Base-by-base conservation (phyloP, 1,140 invertebrate species). In the Ericerus pela region DNA sequence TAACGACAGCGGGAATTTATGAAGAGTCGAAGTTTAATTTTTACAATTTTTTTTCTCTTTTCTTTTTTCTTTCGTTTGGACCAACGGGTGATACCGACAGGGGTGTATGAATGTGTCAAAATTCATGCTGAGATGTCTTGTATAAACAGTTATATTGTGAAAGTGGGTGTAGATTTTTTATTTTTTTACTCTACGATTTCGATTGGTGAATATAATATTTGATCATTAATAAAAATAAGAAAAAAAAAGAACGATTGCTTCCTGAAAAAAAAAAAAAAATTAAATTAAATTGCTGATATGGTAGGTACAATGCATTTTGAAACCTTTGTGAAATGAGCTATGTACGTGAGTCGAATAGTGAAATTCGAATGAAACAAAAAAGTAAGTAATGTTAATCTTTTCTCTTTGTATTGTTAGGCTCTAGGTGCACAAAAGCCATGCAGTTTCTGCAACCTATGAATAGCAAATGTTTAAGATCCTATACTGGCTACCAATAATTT, bases 351-450 rank as follows among this genome's bases (percentile, higher is more conserved):
- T 16, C 20, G 37, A 14, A 41, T 41, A 16, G 37, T 41, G 37
- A 41, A 41, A 41, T 41, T 41, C 20, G 20, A 41, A 41, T 41
- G 14, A 41, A 41, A 41, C 37, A n/a, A n/a, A n/a, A n/a, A n/a
- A n/a, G n/a, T n/a, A n/a, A n/a, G n/a, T n/a, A n/a, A n/a, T n/a
- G n/a, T n/a, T n/a, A n/a, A n/a, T n/a, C n/a, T n/a, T n/a, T n/a
- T n/a, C n/a, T n/a, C n/a, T n/a, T n/a, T n/a, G n/a, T n/a, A n/a
- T n/a, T n/a, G n/a, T n/a, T n/a, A n/a, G n/a, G n/a, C n/a, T n/a
- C n/a, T n/a, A n/a, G n/a, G n/a, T n/a, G n/a, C n/a, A n/a, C n/a
- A n/a, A n/a, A n/a, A n/a, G n/a, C n/a, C n/a, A n/a, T n/a, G n/a
- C n/a, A n/a, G n/a, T n/a, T n/a, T n/a, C n/a, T n/a, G n/a, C n/a